Conservation (phyloP, 2,797 vertebrate genomes). For the Sebastiscus tertius region DNA sequence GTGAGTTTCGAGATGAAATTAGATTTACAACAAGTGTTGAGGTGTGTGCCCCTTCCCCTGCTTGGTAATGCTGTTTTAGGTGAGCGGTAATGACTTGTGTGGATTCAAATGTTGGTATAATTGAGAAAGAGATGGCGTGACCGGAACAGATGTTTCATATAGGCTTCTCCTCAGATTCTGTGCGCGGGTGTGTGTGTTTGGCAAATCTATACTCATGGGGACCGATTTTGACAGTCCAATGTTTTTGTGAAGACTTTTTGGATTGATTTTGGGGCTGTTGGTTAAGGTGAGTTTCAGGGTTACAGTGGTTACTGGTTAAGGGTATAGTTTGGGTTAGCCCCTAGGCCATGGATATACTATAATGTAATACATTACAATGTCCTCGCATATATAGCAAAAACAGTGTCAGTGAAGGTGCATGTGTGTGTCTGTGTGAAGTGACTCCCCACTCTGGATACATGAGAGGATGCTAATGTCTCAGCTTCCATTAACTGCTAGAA, state of each 20-base stretch:
- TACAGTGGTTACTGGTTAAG: not conserved
- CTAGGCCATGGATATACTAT: not conserved
- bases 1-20: slow-evolving; percentile 50
- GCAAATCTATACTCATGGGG: not conserved
- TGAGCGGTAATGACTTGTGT: slow-evolving; percentile 76
- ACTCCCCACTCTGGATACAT: not conserved
- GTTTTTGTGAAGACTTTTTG: slow-evolving; percentile 2
- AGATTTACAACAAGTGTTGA: slow-evolving; percentile 37
- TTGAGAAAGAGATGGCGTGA: slow-evolving; percentile 87
- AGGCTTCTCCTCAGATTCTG: slow-evolving; percentile 76
- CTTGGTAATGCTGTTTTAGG: slow-evolving; percentile 62
- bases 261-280: not conserved
- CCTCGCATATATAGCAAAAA: not conserved
- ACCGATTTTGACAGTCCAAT: not conserved
- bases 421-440: not conserved
- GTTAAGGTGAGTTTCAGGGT: not conserved
- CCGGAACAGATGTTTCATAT: slow-evolving; percentile 89
- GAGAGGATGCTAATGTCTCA: slow-evolving; percentile 73
- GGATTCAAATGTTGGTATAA: slow-evolving; percentile 85
- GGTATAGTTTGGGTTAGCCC: not conserved
- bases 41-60: slow-evolving; percentile 23
- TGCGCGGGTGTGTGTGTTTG: slow-evolving; percentile 27
- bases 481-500: not conserved
- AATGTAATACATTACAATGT: not conserved
- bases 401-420: not conserved